phyloP scores from a whole-genome alignment of 2,888 invertebrate genomes.

The Craniophora ligustri region DNA sequence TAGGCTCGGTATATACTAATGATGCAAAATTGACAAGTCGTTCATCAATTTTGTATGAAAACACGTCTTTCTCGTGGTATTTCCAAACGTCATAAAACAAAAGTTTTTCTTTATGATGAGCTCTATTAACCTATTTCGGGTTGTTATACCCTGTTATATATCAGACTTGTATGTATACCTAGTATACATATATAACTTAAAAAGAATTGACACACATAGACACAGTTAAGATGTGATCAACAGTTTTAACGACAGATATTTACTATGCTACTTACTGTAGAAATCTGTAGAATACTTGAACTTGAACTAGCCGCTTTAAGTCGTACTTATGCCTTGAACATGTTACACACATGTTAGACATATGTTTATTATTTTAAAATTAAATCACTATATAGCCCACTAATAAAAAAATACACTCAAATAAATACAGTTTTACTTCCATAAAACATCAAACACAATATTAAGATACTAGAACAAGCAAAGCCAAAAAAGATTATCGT shows the following conservation, averaged over 20 bases:
- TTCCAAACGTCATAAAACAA: too few relatives aligned
- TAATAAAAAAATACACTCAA: not conserved
- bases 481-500: slow-evolving; percentile 20
- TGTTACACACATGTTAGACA: too few relatives aligned
- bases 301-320: slow-evolving; percentile 3
- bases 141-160: too few relatives aligned
- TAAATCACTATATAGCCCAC: not conserved
- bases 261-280: slow-evolving; percentile 8
- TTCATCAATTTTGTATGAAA: too few relatives aligned
- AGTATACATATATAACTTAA: too few relatives aligned
- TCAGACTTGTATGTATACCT: too few relatives aligned
- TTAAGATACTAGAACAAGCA: slow-evolving; percentile 24
- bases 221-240: slow-evolving; percentile 7
- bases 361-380: not conserved
- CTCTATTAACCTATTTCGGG: too few relatives aligned
- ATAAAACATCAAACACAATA: slow-evolving; percentile 15
- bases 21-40: too few relatives aligned
- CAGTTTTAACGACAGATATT: slow-evolving; percentile 15
- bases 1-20: too few relatives aligned
- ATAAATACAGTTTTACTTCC: not conserved
- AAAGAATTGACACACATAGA: slow-evolving; percentile 2
- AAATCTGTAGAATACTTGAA: too few relatives aligned
- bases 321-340: not conserved
- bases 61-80: too few relatives aligned
- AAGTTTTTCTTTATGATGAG: too few relatives aligned